A percentile compares a stretch with the other conserved stretches of the same genome.
Conservation (phyloP, 1,140 invertebrate genomes). For the Neodiprion virginianus region DNA sequence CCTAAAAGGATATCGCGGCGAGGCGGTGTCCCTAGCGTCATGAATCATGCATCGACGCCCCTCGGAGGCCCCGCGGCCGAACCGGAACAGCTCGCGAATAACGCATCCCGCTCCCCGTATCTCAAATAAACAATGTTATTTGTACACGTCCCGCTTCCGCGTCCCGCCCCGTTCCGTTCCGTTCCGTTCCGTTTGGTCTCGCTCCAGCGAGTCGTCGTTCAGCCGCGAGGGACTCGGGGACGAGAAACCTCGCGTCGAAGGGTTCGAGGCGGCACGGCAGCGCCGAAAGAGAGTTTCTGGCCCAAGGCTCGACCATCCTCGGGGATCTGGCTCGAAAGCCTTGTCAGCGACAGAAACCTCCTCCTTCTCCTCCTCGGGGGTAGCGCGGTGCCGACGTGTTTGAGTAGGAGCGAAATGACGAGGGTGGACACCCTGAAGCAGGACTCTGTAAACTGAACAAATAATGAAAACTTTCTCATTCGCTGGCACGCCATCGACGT, state of each 20-base stretch:
- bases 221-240: constrained; percentile 3
- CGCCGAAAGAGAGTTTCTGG: neutral
- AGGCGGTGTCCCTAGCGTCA: constrained; percentile 40
- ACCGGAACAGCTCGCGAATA: constrained; percentile 29
- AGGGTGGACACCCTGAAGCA: constrained; percentile 30
- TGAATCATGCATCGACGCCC: constrained; percentile 55
- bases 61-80: constrained; percentile 18
- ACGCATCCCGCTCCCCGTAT: constrained; percentile 30
- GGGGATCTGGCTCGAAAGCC: constrained; percentile 29
- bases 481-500: neutral
- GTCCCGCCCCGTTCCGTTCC: constrained; percentile 31
- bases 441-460: constrained; percentile 29
- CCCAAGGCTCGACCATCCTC: neutral
- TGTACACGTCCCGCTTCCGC: constrained; percentile 32
- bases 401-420: constrained; percentile 37
- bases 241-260: neutral
- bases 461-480: constrained; percentile 36
- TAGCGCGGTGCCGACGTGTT: constrained; percentile 33
- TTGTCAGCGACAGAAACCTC: constrained; percentile 51
- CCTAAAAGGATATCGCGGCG: constrained; percentile 34
- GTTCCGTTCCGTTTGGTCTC: constrained; percentile 28
- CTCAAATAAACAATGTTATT: constrained; percentile 58
- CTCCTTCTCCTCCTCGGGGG: constrained; percentile 13
- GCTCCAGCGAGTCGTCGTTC: neutral
- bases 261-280: neutral